Evolutionary conservation across 1,140 invertebrate species (phyloP), one percentile per base, ranked within the genome.

Genomic region (Callitettix versicolor): DNA sequence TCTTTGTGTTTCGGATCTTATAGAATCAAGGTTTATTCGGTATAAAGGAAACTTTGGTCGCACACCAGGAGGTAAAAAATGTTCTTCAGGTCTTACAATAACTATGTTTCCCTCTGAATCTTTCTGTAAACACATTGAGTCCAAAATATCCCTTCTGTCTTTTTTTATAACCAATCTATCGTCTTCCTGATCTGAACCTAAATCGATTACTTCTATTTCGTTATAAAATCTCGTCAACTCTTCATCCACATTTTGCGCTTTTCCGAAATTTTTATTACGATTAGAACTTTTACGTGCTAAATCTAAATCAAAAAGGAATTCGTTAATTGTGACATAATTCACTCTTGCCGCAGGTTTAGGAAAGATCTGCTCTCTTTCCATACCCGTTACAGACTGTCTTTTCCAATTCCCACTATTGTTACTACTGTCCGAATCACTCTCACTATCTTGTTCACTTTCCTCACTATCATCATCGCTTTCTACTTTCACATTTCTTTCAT

Each of bases 401-500:
- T 53, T 53, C 50, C 50, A 53, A 26, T 53, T 53, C 6, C 50
- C 40, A 53, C 40, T 24, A 42, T 30, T 41, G 15, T 36, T 53
- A 22, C 24, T 3, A 40, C 26, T 36, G n/a, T 51, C 34, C 6
- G 30, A 36, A 7, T 12, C 20, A n/a, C 21, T 41, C 21, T 15
- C 38, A 42, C 50, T 53, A 14, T 21, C 55, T 20, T 53, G 59
- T 46, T 26, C 57, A 56, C 44, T 60, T 42, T 57, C 58, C 30
- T 67, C 61, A 6, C 21, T 30, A 5, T 20, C 34, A 9, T 17
- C 1, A 1, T 36, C 22, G n/a, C 17, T 17, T 30, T 34, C 20
- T 50, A 3, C 30, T 33, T 50, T 17, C 4, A 11, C 20, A 9
- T 2, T 17, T 50, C 24, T 30, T n/a, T 53, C 40, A 43, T 43